A percentile compares a stretch with the other conserved stretches of the same genome.
phyloP scores from a whole-genome alignment of 2,888 invertebrate species.

The Axea sp. region DNA sequence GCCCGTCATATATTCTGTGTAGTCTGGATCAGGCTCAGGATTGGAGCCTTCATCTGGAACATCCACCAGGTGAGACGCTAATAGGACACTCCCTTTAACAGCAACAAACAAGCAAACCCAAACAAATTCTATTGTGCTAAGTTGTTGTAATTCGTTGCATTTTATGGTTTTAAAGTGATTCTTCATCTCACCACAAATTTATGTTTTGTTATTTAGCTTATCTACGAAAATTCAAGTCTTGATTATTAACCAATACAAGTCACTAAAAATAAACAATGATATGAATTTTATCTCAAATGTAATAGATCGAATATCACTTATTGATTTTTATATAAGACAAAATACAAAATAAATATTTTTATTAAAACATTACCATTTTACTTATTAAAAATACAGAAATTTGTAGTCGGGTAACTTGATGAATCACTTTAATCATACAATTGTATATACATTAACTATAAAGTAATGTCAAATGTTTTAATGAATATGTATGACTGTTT shows the following conservation, averaged over 20 bases:
- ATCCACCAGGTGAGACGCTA: constrained; percentile 77
- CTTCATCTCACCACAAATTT: background rate
- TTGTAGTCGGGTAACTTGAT: background rate
- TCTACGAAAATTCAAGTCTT: too few relatives aligned
- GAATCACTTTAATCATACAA: background rate
- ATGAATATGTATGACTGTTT: background rate
- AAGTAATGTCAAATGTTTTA: background rate
- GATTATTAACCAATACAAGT: too few relatives aligned
- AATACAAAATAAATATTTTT: too few relatives aligned
- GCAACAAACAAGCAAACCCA: constrained; percentile 77
- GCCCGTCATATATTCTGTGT: constrained; percentile 95
- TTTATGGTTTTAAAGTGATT: constrained; percentile 5
- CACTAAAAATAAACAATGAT: too few relatives aligned
- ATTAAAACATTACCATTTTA: too few relatives aligned
- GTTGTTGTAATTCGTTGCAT: constrained; percentile 29
- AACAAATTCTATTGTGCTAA: constrained; percentile 73
- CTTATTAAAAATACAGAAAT: background rate
- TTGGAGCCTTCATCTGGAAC: constrained; percentile 90
- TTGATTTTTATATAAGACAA: too few relatives aligned
- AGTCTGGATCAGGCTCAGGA: constrained; percentile 93
- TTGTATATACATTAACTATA: background rate
- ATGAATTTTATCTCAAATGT: too few relatives aligned
- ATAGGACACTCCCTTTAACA: constrained; percentile 77
- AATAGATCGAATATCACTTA: too few relatives aligned
- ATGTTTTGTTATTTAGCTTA: too few relatives aligned